phyloP scores from a whole-genome alignment of 2,797 vertebrate genomes.

The Ispidina picta region DNA sequence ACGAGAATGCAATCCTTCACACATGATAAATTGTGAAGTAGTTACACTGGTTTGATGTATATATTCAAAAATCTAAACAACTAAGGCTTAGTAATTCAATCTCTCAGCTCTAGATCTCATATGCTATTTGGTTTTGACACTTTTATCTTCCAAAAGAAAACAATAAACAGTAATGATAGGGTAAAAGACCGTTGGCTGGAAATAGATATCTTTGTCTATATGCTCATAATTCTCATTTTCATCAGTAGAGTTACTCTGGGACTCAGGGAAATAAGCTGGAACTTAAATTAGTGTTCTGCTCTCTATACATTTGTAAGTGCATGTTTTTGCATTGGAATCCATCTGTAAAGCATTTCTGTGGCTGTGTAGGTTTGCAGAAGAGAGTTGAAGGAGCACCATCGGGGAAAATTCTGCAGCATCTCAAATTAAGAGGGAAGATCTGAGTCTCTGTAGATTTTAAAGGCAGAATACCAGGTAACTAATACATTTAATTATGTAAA shows the following conservation, averaged over 20 bases:
- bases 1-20: fast-evolving
- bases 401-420: not conserved
- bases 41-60: not conserved
- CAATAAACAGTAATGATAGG: not conserved
- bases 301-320: not conserved
- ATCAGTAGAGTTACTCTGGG: not conserved
- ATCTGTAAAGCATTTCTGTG: not conserved
- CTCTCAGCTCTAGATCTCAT: not conserved
- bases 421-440: not conserved
- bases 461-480: not conserved
- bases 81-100: not conserved
- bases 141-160: not conserved
- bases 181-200: not conserved
- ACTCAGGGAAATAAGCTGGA: not conserved
- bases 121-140: not conserved
- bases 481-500: slow-evolving; percentile 7
- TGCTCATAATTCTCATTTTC: not conserved
- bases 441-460: not conserved
- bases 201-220: not conserved
- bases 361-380: not conserved
- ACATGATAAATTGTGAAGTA: not conserved
- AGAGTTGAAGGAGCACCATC: not conserved
- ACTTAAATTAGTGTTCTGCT: slow-evolving; percentile 24
- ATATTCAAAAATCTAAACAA: not conserved
- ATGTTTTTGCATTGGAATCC: not conserved